Percentiles rank a stretch among this genome's conserved stretches.
Evolutionary conservation across 2,113 vertebrate genomes (phyloP).

Genomic region (Cichladusa arquata): DNA sequence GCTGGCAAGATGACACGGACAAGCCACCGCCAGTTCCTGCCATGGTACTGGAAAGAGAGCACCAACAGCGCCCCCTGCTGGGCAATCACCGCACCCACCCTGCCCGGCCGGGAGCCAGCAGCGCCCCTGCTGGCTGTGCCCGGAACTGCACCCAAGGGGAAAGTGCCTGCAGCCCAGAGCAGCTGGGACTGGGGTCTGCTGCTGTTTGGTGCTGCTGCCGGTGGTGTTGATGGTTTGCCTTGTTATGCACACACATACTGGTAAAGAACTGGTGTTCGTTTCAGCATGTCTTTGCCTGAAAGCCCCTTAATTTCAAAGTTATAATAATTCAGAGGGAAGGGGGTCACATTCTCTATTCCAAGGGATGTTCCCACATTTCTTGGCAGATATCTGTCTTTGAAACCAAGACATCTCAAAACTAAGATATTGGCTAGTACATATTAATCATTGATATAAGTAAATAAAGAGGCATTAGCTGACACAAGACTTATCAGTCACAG

Average conservation of each 20-base stretch:
- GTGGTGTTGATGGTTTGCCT: neutral
- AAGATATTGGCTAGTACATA: neutral
- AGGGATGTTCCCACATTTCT: neutral
- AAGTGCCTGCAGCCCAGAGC: neutral
- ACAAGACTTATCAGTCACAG: neutral
- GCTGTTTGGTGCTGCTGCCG: neutral
- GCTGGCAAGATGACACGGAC: rapidly evolving
- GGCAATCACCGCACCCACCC: rapidly evolving
- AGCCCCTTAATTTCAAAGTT: neutral
- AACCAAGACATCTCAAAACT: neutral
- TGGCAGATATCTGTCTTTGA: neutral
- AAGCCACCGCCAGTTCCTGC: neutral
- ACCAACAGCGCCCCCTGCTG: neutral
- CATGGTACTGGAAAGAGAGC: neutral
- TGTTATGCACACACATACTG: neutral
- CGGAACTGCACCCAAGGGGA: neutral
- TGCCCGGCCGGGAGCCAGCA: neutral
- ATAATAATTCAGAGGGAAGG: neutral
- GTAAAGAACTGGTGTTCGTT: neutral
- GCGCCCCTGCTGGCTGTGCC: neutral
- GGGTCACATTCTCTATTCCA: neutral
- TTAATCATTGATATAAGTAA: neutral
- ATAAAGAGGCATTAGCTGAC: neutral
- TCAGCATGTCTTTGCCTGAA: neutral
- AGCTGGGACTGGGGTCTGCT: neutral